These are phyloP conservation scores for Romanogobio albipinnatus DNA, from an alignment of 2,113 vertebrate genomes.

Conservation along the genomic window DNA sequence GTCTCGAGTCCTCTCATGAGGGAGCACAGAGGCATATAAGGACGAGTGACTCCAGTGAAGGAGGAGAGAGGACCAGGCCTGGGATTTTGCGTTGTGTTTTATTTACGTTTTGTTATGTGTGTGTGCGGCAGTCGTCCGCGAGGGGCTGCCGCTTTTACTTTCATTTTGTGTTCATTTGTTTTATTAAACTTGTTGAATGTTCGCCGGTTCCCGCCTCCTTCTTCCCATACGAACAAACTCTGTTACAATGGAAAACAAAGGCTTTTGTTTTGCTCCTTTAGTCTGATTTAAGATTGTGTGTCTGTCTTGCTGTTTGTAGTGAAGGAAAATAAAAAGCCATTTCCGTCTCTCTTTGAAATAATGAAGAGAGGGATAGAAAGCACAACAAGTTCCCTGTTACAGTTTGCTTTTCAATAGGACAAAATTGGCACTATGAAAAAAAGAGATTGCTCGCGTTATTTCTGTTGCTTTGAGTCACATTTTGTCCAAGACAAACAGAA, in stretches of 20 bases:
- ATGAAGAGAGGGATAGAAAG: background rate
- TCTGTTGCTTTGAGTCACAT: conserved; percentile 25
- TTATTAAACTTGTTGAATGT: too few species aligned
- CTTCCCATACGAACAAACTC: too few species aligned
- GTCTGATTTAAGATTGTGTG: conserved; percentile 3
- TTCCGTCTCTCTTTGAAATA: conserved; percentile 38
- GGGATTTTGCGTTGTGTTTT: too few species aligned
- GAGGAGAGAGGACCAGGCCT: too few species aligned
- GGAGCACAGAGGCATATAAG: too few species aligned
- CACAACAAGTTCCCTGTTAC: conserved; percentile 10
- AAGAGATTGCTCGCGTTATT: conserved; percentile 25
- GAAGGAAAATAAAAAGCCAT: conserved; percentile 16
- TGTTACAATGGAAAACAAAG: background rate
- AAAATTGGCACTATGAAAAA: conserved; percentile 33
- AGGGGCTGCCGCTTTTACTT: too few species aligned
- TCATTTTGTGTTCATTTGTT: too few species aligned
- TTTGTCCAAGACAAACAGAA: conserved; percentile 33
- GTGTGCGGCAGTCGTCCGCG: too few species aligned
- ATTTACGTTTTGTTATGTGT: too few species aligned
- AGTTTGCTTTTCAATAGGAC: conserved; percentile 18
- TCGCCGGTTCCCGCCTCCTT: too few species aligned
- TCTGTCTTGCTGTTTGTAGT: background rate
- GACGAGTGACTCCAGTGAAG: too few species aligned
- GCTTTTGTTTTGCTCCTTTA: conserved; percentile 1
- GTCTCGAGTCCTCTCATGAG: too few species aligned